phyloP scores from a whole-genome alignment of 2,113 vertebrate species.

The Pungitius pungitius region DNA sequence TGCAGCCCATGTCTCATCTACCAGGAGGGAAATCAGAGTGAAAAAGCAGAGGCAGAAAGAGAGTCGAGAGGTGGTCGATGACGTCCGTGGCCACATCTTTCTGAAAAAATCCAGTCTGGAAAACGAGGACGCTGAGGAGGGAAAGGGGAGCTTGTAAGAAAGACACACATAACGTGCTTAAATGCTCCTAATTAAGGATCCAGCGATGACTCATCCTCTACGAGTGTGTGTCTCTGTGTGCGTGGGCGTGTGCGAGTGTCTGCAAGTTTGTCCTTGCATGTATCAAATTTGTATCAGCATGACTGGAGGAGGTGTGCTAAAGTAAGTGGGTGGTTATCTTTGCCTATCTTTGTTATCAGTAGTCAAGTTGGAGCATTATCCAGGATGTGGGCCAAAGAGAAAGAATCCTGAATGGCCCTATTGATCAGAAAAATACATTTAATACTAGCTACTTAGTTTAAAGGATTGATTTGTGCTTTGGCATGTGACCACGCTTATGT shows the following conservation, averaged over 20 bases:
- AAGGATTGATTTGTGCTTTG: slow-evolving; percentile 10
- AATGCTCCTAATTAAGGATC: slow-evolving; percentile 61
- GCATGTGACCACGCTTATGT: not conserved
- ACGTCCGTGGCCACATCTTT: slow-evolving; percentile 26
- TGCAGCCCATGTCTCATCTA: slow-evolving; percentile 12
- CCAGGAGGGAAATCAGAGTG: slow-evolving; percentile 20
- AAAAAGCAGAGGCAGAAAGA: slow-evolving; percentile 27
- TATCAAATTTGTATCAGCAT: slow-evolving; percentile 54
- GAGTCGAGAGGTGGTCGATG: slow-evolving; percentile 12
- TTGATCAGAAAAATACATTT: slow-evolving; percentile 2
- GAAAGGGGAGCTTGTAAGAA: slow-evolving; percentile 35
- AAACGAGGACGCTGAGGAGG: slow-evolving; percentile 31
- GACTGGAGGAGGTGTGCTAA: slow-evolving; percentile 41
- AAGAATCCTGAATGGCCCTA: slow-evolving; percentile 1
- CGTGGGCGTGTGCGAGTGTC: slow-evolving; percentile 13
- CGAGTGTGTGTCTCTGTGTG: slow-evolving; percentile 2
- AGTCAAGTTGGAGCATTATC: not conserved
- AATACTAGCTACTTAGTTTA: slow-evolving; percentile 5
- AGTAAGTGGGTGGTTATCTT: slow-evolving; percentile 54
- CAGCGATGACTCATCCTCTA: slow-evolving; percentile 55
- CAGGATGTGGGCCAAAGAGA: not conserved
- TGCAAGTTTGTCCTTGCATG: slow-evolving; percentile 45
- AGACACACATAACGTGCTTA: slow-evolving; percentile 70
- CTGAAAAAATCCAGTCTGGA: slow-evolving; percentile 48
- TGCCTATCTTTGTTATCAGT: not conserved